Base-by-base conservation (phyloP, 1,140 invertebrate species). In the Drosophila pseudoobscura region DNA sequence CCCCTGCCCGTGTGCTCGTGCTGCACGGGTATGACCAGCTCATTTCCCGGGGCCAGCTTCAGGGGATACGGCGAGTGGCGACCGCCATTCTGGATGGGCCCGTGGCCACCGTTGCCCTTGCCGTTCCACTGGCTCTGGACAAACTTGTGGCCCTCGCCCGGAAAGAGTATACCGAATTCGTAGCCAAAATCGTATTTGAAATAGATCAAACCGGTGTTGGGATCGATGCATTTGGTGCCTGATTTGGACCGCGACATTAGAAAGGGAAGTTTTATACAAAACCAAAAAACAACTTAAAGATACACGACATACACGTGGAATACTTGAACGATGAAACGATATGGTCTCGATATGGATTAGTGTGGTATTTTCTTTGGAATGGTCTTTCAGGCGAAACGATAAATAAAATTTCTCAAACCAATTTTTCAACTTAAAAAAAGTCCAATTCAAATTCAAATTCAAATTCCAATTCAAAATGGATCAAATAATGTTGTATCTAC, bases 171-270 rank as follows among this genome's bases (percentile, higher is more conserved):
- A 55, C 95, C 95, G 82, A 96, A 96, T 90, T 96, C 95, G 89
- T 96, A 96, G 61, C 95, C 95, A 83, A 96, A 96, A 92, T 96
- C 95, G 87, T 96, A 96, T 92, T 96, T 96, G 93, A 96, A 96
- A 92, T 96, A 96, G 83, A 96, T 95, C 31, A 96, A 92, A 66
- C 95, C 95, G 24, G 95, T 95, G 76, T 95, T 94, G 69, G 95
- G 95, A 92, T 96, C 95, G 75, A 95, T 94, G 87, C 95, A 95
- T 92, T 96, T 96, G 66, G 95, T 95, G 89, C 95, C 95, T 96
- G 54, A 59, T 87, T 64, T 17, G 17, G 1, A 0, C 41, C 47
- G 45, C 57, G 11, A 39, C 13, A 39, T 46, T 50, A 69, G 52
- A 69, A 44, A 52, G 55, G 73, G 43, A 26, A 24, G 24, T 39